Conservation (phyloP, 2,797 vertebrate genomes). For the Melanotaenia boesemani region DNA sequence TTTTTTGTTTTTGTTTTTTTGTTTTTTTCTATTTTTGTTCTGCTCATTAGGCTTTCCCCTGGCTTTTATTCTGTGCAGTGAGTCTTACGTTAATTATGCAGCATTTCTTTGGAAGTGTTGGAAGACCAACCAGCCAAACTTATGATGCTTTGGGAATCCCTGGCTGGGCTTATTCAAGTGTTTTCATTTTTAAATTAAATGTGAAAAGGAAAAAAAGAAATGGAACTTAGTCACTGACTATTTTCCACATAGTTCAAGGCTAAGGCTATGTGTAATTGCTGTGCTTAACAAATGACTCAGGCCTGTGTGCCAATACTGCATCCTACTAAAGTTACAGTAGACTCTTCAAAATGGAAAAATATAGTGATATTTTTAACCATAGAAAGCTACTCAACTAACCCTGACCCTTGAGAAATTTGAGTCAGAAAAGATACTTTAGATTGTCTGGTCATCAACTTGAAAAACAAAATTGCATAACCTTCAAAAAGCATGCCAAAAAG, state of each 20-base stretch:
- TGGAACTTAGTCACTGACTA: slow-evolving; percentile 23
- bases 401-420: slow-evolving; percentile 64
- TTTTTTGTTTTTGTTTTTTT: background rate
- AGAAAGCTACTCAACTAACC: slow-evolving; percentile 50
- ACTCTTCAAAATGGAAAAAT: slow-evolving; percentile 40
- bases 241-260: slow-evolving; percentile 20
- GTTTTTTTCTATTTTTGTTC: slow-evolving; percentile 6
- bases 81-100: slow-evolving; percentile 17
- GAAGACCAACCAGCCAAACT: slow-evolving; percentile 22
- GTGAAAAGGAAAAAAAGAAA: slow-evolving; percentile 18
- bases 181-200: slow-evolving; percentile 31
- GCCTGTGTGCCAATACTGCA: slow-evolving; percentile 25
- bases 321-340: slow-evolving; percentile 45
- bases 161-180: slow-evolving; percentile 33
- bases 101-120: slow-evolving; percentile 13
- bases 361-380: slow-evolving; percentile 52
- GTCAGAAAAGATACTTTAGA: slow-evolving; percentile 33
- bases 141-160: slow-evolving; percentile 40
- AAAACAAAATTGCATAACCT: slow-evolving; percentile 4
- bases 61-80: background rate
- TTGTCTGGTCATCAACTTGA: slow-evolving; percentile 55
- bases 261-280: slow-evolving; percentile 9
- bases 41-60: slow-evolving; percentile 7
- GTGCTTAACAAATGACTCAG: slow-evolving; percentile 35
- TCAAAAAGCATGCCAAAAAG: slow-evolving; percentile 29